A percentile compares a stretch with the other conserved stretches of the same genome.
phyloP scores from a whole-genome alignment of 2,888 invertebrate species.

The Lepidochitona cinerea region DNA sequence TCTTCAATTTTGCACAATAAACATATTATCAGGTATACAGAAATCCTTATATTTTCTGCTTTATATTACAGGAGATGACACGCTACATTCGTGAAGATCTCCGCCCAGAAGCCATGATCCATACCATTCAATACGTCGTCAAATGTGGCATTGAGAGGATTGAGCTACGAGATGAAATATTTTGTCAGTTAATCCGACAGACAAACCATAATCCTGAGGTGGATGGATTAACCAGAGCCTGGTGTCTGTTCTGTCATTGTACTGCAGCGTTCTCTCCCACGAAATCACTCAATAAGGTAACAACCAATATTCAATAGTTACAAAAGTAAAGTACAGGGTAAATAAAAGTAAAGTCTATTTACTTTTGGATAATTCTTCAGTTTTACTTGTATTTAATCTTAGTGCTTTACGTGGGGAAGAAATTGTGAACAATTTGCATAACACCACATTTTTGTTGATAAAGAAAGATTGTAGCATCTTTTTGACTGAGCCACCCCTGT shows the following conservation, averaged over 20 bases:
- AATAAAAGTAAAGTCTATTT: too few species aligned
- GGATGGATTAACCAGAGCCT: constrained; percentile 88
- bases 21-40: too few species aligned
- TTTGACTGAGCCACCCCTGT: too few species aligned
- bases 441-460: too few species aligned
- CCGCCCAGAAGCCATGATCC: constrained; percentile 75
- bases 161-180: constrained; percentile 92
- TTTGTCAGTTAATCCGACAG: constrained; percentile 72
- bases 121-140: constrained; percentile 52
- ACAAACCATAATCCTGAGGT: constrained; percentile 87
- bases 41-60: background rate
- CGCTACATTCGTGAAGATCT: constrained; percentile 92
- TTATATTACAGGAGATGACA: constrained; percentile 81
- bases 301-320: too few species aligned
- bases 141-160: constrained; percentile 87
- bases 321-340: too few species aligned
- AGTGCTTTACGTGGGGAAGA: too few species aligned
- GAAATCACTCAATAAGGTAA: constrained; percentile 81
- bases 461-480: too few species aligned
- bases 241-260: constrained; percentile 89
- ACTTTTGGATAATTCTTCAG: too few species aligned
- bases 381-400: too few species aligned
- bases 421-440: too few species aligned
- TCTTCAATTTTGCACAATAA: background rate
- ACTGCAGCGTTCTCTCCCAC: constrained; percentile 94